phyloP scores from a whole-genome alignment of 2,113 vertebrate species.

The Sinocyclocheilus maitianheensis region DNA sequence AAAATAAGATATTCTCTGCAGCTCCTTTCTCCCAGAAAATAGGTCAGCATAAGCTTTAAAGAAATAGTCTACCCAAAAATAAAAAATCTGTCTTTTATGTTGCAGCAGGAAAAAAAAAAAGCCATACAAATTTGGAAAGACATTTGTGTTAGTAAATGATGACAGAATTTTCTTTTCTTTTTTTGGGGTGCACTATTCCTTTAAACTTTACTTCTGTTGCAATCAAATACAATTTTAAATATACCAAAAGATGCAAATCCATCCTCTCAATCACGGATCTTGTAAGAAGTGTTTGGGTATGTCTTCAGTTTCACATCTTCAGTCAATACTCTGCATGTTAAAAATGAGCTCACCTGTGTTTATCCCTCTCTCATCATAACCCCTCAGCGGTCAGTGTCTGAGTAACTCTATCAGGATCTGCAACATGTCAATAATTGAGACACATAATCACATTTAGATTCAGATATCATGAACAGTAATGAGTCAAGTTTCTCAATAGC shows the following conservation, averaged over 20 bases:
- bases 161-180: too few relatives aligned
- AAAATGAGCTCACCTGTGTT: neutral
- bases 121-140: too few relatives aligned
- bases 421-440: neutral
- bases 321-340: neutral
- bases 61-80: too few relatives aligned
- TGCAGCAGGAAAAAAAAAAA: neutral
- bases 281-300: neutral
- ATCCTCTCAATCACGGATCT: neutral
- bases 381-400: neutral
- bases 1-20: too few relatives aligned
- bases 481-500: too few relatives aligned
- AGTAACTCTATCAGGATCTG: neutral
- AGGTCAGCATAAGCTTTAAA: too few relatives aligned
- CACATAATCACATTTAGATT: neutral
- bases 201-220: neutral
- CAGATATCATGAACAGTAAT: neutral
- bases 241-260: neutral
- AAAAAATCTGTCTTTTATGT: too few relatives aligned
- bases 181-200: too few relatives aligned
- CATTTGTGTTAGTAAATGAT: too few relatives aligned
- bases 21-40: too few relatives aligned
- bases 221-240: neutral
- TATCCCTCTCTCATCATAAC: conserved; percentile 9
- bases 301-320: neutral